Evolutionary conservation across 2,113 vertebrate species (phyloP), one percentile per base, ranked within the genome.

Genomic region (Uria aalge): DNA sequence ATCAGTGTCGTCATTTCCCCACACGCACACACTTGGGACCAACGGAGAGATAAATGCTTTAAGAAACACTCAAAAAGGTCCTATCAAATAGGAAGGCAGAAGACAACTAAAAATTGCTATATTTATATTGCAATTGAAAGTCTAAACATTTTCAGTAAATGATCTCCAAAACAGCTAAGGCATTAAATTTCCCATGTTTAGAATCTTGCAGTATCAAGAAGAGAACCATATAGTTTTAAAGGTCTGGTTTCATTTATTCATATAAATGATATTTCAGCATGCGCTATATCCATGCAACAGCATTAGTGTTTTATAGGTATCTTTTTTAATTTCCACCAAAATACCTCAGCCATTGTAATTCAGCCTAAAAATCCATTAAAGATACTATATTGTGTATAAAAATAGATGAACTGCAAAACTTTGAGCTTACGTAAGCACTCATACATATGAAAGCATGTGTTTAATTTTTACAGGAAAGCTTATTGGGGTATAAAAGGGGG

Each of bases 351-450:
- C 19, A 32, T 16, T 62, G 40, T 84, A 91, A 81, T 69, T 80
- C 41, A 62, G n/a, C 29, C 29, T 84, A n/a, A 92, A 92, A 92
- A 76, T 27, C 69, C 48, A 93, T 68, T 88, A 60, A 84, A 94
- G 14, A 14, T 67, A 71, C 30, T 64, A 19, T 23, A 86, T 34
- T 11, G 5, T 15, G 50, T 60, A 63, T 11, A 87, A 63, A 83
- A 94, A 67, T 30, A 55, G 53, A 93, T 53, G 57, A 92, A 77
- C 36, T 92, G 50, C 15, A 82, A 83, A 76, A 40, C 50, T 78
- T 48, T 38, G 9, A 90, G 47, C 9, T 4, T 83, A 50, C 11
- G 18, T 75, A 92, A 76, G n/a, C 38, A 45, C 26, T 29, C 15
- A 48, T 69, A 57, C 26, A 17, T 67, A 69, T 26, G 22, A 74